Evolutionary conservation across 35 echinoderm and acorn worm genomes (phyloP).

Genomic region (Ptychodera flava): DNA sequence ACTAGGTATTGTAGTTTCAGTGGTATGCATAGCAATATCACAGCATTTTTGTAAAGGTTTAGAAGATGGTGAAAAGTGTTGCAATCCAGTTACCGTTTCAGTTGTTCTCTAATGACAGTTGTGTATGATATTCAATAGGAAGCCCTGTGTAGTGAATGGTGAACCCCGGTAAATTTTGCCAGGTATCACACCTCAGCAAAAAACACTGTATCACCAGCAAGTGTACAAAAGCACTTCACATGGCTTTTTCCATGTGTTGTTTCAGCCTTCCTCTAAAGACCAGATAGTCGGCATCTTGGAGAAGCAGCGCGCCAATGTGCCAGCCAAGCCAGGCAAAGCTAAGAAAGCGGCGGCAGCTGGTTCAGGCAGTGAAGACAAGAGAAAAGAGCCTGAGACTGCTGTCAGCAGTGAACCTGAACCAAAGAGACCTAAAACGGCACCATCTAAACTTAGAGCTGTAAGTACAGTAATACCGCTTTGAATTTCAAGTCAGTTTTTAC

Average conservation of each 20-base stretch:
- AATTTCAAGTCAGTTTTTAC: too few relatives aligned
- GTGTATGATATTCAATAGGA: background rate
- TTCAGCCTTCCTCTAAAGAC: conserved; percentile 73
- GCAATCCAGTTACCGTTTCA: too few relatives aligned
- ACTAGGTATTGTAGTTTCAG: too few relatives aligned
- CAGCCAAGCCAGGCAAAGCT: conserved; percentile 92
- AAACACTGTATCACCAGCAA: too few relatives aligned
- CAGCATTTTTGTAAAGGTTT: too few relatives aligned
- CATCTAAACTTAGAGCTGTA: conserved; percentile 62
- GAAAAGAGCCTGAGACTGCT: conserved; percentile 32
- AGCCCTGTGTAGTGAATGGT: background rate
- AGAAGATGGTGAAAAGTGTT: too few relatives aligned
- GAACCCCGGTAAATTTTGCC: too few relatives aligned
- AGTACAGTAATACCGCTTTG: too few relatives aligned
- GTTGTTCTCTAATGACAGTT: background rate
- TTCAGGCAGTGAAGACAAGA: conserved; percentile 21
- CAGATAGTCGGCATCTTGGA: conserved; percentile 71
- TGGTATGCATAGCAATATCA: too few relatives aligned
- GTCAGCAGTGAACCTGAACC: conserved; percentile 28
- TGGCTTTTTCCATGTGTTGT: background rate
- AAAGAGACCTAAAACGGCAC: conserved; percentile 83
- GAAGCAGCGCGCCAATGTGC: conserved; percentile 86
- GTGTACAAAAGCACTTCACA: too few relatives aligned
- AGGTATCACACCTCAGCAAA: too few relatives aligned
- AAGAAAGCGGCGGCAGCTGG: conserved; percentile 12